Evolutionary conservation across 1,140 invertebrate species (phyloP).

Genomic region (Saccostrea echinata): DNA sequence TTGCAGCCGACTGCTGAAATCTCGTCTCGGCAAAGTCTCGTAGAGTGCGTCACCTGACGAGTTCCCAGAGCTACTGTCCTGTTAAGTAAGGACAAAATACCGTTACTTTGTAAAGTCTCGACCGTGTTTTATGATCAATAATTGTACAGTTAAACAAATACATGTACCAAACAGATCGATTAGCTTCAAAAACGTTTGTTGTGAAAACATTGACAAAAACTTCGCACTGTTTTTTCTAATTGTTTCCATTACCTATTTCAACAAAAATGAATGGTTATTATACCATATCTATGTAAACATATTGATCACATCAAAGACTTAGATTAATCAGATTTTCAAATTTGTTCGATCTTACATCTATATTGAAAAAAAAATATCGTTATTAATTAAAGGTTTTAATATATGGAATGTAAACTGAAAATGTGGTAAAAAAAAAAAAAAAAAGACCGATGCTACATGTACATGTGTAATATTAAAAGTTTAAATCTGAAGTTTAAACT

Average conservation of each 20-base stretch:
- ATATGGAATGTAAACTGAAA: too few species aligned
- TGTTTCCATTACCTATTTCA: too few species aligned
- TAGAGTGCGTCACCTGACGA: conserved; percentile 4
- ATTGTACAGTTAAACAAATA: neutral
- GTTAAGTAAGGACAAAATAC: neutral
- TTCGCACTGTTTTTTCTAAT: neutral
- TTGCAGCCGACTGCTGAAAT: neutral
- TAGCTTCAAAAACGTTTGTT: neutral
- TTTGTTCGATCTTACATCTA: too few species aligned
- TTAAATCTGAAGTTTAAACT: too few species aligned
- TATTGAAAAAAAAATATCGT: too few species aligned
- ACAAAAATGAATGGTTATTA: too few species aligned
- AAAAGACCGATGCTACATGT: neutral
- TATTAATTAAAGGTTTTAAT: too few species aligned
- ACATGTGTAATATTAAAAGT: too few species aligned
- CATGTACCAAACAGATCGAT: neutral
- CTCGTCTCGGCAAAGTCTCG: conserved; percentile 29
- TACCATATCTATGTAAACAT: too few species aligned
- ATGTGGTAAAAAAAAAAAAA: too few species aligned
- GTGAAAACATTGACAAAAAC: neutral
- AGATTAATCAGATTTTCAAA: too few species aligned
- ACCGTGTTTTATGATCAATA: neutral
- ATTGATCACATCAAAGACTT: too few species aligned
- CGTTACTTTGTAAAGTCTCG: neutral
- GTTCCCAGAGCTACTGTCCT: conserved; percentile 14